Base-by-base conservation (phyloP, 2,888 invertebrate genomes). In the Lepidochrysops patricia region DNA sequence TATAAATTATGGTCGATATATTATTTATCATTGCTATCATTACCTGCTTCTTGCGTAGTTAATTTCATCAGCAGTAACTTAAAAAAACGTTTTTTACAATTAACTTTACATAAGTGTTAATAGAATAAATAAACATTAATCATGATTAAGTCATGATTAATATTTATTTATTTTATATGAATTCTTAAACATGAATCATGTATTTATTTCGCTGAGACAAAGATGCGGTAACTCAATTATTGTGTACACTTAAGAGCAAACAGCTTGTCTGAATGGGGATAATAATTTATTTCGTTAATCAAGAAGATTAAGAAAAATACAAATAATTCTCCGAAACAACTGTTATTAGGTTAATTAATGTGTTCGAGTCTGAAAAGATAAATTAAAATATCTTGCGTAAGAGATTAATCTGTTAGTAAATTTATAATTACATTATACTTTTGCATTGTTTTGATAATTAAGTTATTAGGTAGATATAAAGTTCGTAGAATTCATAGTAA, bases 311-410 rank as follows among this genome's bases (percentile, higher is more conserved):
- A 52, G 26, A 52, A 27, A 27, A 52, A 52, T 52, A 27, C 52
- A 27, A 52, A 52, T 52, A 15, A 52, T 6, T 27, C 9, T 6
- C 15, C 13, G 52, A 52, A 52, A 52, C 15, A 52, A 27, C 27
- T 13, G 27, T 52, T 27, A 27, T 27, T 52, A 27, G 4, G 52
- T 26, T 12, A 25, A 48, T 52, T 65, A 61, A 67, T 70, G 29
- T 7, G 43, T 12, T 23, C 4, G 43, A 43, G 19, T 9, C 1
- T 19, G 43, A 15, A 9, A 43, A 43, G 19, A 43, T 4, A 43
- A 19, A 43, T 43, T 15, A 35, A 35, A 35, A 43, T 19, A 19
- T 19, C 19, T 9, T 2, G 43, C 43, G 3, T 19, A 43, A 43
- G 15, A 43, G 15, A 43, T 43, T 43, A 19, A 43, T 19, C 9